Percentiles rank a stretch among this genome's conserved stretches.
Evolutionary conservation across 2,113 vertebrate species (phyloP).

Genomic region (Tenebrosternarchus preto): DNA sequence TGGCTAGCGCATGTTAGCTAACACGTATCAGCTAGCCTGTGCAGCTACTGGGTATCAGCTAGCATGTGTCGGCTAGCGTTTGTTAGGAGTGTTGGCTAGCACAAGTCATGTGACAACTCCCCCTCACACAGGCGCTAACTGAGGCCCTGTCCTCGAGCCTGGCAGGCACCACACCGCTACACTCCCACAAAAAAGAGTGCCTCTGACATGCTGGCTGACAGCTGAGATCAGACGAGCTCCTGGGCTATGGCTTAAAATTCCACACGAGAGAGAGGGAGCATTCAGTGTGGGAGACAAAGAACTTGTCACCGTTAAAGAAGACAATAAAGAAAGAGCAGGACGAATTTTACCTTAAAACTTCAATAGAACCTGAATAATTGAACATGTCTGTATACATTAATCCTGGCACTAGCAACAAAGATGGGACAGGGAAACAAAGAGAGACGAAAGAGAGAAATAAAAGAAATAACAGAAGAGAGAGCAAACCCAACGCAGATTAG

Average conservation of each 20-base stretch:
- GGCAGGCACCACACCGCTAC: not conserved
- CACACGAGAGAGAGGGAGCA: too few species aligned
- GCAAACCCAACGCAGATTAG: conserved; percentile 1
- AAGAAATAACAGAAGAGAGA: not conserved
- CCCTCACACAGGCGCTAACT: conserved; percentile 59
- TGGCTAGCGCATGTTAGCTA: too few species aligned
- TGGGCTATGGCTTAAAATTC: not conserved
- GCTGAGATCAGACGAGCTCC: not conserved
- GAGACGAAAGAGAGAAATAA: not conserved
- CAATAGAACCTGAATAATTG: conserved; percentile 70
- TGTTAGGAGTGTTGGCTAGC: too few species aligned
- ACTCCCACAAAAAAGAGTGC: not conserved
- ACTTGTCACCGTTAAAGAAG: conserved; percentile 42
- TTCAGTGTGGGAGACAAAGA: conserved; percentile 47
- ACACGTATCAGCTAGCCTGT: too few species aligned
- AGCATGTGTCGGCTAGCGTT: too few species aligned
- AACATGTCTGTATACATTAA: conserved; percentile 53
- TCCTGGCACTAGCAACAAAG: conserved; percentile 22
- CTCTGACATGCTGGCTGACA: not conserved
- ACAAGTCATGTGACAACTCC: conserved; percentile 58
- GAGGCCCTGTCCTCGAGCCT: not conserved
- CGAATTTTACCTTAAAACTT: conserved; percentile 56
- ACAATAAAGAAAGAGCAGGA: not conserved
- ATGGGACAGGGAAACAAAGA: conserved; percentile 28
- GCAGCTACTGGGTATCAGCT: too few species aligned